Evolutionary conservation across 2,888 invertebrate genomes (phyloP).

Genomic region (Agrochola circellaris): DNA sequence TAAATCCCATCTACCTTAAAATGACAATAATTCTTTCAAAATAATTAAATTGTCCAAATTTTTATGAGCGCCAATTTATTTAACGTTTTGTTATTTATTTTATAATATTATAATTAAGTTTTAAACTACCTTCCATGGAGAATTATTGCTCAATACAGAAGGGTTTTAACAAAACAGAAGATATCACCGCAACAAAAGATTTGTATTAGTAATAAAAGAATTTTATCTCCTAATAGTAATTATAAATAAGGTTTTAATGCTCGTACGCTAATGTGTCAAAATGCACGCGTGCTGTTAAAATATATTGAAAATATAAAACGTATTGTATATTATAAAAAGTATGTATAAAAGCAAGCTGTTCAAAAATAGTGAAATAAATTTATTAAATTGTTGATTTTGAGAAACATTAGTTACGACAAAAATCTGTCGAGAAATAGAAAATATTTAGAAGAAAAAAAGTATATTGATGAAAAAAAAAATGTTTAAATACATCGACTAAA

Average conservation of each 20-base stretch:
- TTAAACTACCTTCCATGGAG: conserved; percentile 46
- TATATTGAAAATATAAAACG: conserved; percentile 71
- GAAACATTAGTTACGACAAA: conserved; percentile 64
- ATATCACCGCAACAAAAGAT: conserved; percentile 79
- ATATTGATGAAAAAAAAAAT: conserved; percentile 63
- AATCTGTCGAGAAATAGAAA: conserved; percentile 61
- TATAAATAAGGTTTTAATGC: conserved; percentile 83
- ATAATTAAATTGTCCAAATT: conserved; percentile 8
- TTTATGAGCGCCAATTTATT: conserved; percentile 12
- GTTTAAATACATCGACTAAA: conserved; percentile 68
- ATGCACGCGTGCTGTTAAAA: conserved; percentile 86
- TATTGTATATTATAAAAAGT: conserved; percentile 71
- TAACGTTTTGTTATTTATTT: conserved; percentile 10
- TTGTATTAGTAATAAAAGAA: conserved; percentile 81
- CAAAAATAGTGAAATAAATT: conserved; percentile 64
- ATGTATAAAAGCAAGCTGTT: conserved; percentile 72
- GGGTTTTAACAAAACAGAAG: conserved; percentile 68
- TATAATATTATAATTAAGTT: conserved; percentile 3
- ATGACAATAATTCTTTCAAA: conserved; percentile 61
- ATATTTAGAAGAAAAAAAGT: conserved; percentile 63
- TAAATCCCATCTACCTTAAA: conserved; percentile 33
- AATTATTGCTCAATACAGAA: conserved; percentile 81
- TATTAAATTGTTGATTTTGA: conserved; percentile 72
- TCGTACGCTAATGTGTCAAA: conserved; percentile 88
- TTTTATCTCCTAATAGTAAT: conserved; percentile 84